A percentile compares a stretch with the other conserved stretches of the same genome.
Evolutionary conservation across 2,797 vertebrate genomes (phyloP).

Genomic region (Emydoidea blandingii): DNA sequence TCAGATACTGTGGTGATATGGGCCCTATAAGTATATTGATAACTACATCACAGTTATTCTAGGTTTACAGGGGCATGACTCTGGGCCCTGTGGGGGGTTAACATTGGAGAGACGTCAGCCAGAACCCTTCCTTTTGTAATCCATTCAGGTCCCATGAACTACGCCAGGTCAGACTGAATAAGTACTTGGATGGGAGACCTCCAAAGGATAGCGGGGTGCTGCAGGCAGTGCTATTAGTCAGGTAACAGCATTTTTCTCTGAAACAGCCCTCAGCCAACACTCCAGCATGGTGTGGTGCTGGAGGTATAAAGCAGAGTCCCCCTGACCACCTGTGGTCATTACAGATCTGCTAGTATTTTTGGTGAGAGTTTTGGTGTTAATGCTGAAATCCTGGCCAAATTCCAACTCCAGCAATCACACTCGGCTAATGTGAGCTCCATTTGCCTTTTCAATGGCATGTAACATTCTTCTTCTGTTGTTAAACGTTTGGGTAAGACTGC

Average conservation of each 20-base stretch:
- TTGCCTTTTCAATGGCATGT: not conserved
- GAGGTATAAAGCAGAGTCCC: constrained; percentile 67
- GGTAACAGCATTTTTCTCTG: constrained; percentile 55
- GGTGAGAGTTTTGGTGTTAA: constrained; percentile 40
- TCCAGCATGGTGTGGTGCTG: constrained; percentile 64
- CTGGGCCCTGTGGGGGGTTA: not conserved
- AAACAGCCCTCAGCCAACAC: constrained; percentile 62
- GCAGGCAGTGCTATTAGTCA: constrained; percentile 29
- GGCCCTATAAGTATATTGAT: not conserved
- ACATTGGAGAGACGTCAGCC: not conserved
- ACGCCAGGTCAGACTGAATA: not conserved
- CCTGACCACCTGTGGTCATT: constrained; percentile 65
- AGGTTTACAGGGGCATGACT: not conserved
- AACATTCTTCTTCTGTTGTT: constrained; percentile 6
- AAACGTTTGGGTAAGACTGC: not conserved
- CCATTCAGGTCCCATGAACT: constrained; percentile 14
- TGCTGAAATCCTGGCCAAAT: not conserved
- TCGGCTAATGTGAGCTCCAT: not conserved
- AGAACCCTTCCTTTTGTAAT: constrained; percentile 2
- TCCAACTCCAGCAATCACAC: constrained; percentile 29
- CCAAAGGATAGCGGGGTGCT: constrained; percentile 32
- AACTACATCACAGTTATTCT: not conserved
- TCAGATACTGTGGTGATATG: not conserved
- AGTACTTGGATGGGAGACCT: constrained; percentile 47
- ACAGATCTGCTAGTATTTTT: constrained; percentile 36